Base-by-base conservation (phyloP, 92 coral and sea anemone genomes). In the Umimayanthus kanabou region DNA sequence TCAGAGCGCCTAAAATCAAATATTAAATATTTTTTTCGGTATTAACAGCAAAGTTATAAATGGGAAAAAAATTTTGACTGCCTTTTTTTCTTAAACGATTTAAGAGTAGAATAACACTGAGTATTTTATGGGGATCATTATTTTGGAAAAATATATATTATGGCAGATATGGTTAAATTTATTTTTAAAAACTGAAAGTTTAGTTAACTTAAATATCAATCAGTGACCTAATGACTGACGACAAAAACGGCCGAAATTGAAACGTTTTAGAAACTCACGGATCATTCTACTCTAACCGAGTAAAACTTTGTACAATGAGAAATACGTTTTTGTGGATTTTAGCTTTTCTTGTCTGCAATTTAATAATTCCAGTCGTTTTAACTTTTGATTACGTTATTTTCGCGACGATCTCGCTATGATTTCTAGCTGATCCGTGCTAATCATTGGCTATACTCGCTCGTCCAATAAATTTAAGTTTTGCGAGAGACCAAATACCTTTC, bases 401-500 rank as follows among this genome's bases (percentile, higher is more conserved):
- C 22, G 64, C 64, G 20, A 33, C 2, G 1, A 33, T 33, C 37
- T 50, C 49, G 33, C 1, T 26, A 30, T 28, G 18, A 61, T 37
- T 65, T 28, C 20, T 9, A 37, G 49, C 29, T 15, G 4, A 22
- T 80, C 49, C 30, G 39, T 26, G 47, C n/a, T 65, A 16, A 14
- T 45, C 42, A 20, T 20, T 37, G 16, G 26, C 18, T 47, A 70
- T 26, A 83, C 87, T 83, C 18, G 49, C 25, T 47, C 78, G 78
- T 33, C 43, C 67, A 18, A 69, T 42, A 28, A 67, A 71, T 28
- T 83, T 42, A 28, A 78, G 49, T 28, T 83, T 45, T 70, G 55
- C 50, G 28, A 83, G 78, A 4, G 78, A 16, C 87, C 50, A 82
- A 82, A 82, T 67, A 69, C 23, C 87, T 25, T 83, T 28, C 6